A percentile compares a stretch with the other conserved stretches of the same genome.
phyloP scores from a whole-genome alignment of 23 tunicate species.

The Aplidium turbinatum region DNA sequence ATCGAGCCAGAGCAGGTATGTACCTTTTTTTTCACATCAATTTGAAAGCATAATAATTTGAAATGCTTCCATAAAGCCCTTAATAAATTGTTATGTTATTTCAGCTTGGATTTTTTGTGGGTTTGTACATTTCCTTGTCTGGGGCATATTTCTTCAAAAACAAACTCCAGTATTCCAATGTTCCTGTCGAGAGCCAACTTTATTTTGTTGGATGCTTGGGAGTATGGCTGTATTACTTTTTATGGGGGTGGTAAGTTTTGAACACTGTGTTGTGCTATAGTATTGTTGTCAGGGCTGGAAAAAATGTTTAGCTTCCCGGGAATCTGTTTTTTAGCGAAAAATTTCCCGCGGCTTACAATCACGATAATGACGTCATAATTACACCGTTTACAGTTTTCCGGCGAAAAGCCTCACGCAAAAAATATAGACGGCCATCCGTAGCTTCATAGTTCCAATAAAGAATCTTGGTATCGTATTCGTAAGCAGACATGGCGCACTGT shows the following conservation, averaged over 20 bases:
- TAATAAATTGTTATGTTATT: neutral
- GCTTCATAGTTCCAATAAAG: too few relatives aligned
- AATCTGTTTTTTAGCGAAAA: too few relatives aligned
- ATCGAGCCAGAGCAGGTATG: conserved; percentile 11
- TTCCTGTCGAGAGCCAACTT: conserved; percentile 4
- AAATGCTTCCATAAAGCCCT: too few relatives aligned
- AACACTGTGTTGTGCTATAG: neutral
- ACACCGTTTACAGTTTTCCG: too few relatives aligned
- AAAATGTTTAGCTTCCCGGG: too few relatives aligned
- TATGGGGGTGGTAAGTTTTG: conserved; percentile 78
- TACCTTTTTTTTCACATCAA: neutral
- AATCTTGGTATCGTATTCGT: too few relatives aligned
- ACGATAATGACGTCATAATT: too few relatives aligned
- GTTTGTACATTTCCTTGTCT: conserved; percentile 13
- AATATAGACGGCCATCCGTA: too few relatives aligned
- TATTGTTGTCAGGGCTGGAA: neutral
- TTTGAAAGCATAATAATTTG: too few relatives aligned
- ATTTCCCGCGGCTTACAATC: too few relatives aligned
- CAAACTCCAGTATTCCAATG: conserved; percentile 20
- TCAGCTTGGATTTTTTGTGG: conserved; percentile 32
- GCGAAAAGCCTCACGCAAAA: too few relatives aligned
- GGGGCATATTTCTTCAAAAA: conserved; percentile 22
- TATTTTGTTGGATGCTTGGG: conserved; percentile 48
- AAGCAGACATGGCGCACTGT: too few relatives aligned
- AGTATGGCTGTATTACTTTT: conserved; percentile 71